These are phyloP conservation scores for Wiebesia pumilae DNA, from an alignment of 1,140 invertebrate species.

Conservation along the genomic window DNA sequence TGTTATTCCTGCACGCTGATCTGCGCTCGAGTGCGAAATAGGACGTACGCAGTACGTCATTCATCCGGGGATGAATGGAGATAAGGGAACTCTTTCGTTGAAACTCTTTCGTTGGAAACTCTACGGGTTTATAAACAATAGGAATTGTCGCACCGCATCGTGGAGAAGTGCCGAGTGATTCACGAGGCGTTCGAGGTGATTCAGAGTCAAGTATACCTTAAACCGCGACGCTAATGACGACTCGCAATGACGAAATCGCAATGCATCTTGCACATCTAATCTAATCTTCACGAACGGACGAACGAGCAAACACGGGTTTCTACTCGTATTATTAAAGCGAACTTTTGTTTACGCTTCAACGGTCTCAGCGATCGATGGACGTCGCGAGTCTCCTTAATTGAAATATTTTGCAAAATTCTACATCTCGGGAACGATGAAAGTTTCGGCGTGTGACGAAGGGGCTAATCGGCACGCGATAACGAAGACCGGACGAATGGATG, in stretches of 20 bases:
- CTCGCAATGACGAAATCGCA: conserved; percentile 29
- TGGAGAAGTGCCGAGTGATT: conserved; percentile 3
- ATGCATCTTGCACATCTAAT: conserved; percentile 27
- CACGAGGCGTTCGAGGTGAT: conserved; percentile 3
- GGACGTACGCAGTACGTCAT: background rate
- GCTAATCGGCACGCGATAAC: background rate
- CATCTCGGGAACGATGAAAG: background rate
- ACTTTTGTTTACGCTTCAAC: background rate
- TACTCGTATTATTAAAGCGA: background rate
- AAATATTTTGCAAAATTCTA: background rate
- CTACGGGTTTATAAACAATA: background rate
- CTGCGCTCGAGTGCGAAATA: background rate
- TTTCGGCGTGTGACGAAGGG: background rate
- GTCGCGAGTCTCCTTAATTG: background rate
- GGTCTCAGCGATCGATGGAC: background rate
- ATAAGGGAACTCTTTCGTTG: too few relatives aligned
- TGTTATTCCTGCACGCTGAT: background rate
- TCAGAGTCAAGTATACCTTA: conserved; percentile 21
- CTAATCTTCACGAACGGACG: background rate
- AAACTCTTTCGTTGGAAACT: background rate
- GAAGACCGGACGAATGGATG: background rate
- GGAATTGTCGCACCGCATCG: background rate
- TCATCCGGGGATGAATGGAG: too few relatives aligned
- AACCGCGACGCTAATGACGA: conserved; percentile 6
- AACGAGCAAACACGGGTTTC: background rate